phyloP scores from a whole-genome alignment of 2,797 vertebrate genomes.

The Loris lydekkerianus region DNA sequence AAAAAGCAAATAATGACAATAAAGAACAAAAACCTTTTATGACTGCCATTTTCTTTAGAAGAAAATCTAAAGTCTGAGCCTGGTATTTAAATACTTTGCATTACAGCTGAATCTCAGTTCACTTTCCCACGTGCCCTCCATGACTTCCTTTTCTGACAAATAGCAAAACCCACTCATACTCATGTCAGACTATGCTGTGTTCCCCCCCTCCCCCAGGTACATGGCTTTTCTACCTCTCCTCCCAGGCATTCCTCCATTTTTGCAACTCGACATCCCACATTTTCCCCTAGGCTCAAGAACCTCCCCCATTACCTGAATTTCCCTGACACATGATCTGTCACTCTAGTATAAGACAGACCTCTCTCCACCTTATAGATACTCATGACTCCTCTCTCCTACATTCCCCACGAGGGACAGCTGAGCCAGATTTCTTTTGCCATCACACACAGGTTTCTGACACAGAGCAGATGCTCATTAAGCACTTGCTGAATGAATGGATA shows the following conservation, averaged over 20 bases:
- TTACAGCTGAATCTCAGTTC: not conserved
- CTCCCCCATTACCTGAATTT: not conserved
- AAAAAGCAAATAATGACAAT: constrained; percentile 44
- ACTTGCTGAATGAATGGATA: constrained; percentile 16
- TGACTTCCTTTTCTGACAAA: constrained; percentile 31
- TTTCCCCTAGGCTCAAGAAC: not conserved
- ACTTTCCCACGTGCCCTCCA: not conserved
- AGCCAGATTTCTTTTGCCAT: constrained; percentile 43
- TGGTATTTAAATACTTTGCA: not conserved
- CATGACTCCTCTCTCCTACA: not conserved
- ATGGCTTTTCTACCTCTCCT: not conserved
- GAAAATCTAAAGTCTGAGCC: not conserved
- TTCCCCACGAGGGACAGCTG: not conserved
- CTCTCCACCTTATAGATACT: not conserved
- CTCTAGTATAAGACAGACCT: not conserved
- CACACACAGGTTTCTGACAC: not conserved
- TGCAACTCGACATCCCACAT: not conserved
- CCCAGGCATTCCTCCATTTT: not conserved
- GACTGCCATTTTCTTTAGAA: constrained; percentile 38
- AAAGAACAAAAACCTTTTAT: not conserved
- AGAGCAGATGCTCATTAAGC: constrained; percentile 7
- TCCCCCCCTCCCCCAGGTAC: not conserved
- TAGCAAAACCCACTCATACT: not conserved
- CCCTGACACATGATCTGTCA: not conserved
- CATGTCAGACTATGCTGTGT: not conserved